phyloP scores from a whole-genome alignment of 2,888 invertebrate genomes.

The Uropetala carovei region DNA sequence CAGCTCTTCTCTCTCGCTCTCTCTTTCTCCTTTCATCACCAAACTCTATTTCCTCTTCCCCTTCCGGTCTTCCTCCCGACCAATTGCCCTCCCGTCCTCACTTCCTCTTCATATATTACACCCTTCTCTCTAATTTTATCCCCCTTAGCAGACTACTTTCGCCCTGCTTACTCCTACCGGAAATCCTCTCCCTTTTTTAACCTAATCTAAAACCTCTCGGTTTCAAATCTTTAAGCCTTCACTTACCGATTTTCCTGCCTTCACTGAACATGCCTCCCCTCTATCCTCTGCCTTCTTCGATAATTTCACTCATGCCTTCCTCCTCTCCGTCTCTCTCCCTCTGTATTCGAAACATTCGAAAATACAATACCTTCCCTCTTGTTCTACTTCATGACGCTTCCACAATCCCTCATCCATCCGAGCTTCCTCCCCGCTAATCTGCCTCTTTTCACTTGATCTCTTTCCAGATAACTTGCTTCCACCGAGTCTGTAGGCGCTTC shows the following conservation, averaged over 20 bases:
- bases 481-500: background rate
- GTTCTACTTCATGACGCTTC: background rate
- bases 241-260: no score
- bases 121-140: background rate
- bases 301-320: background rate
- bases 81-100: background rate
- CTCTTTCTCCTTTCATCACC: background rate
- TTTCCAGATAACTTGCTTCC: slow-evolving; percentile 29
- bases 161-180: background rate
- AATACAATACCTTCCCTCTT: background rate
- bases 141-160: background rate
- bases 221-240: background rate
- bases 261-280: no score
- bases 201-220: background rate
- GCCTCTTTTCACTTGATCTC: background rate
- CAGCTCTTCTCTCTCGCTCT: background rate
- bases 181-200: background rate
- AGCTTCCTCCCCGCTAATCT: background rate
- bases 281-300: background rate
- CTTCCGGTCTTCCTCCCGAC: background rate
- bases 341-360: background rate
- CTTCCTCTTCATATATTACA: background rate
- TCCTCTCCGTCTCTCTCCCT: background rate
- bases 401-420: background rate
- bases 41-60: background rate